Evolutionary conservation across 2,797 vertebrate genomes (phyloP).

Genomic region (Ptychadena robeensis): DNA sequence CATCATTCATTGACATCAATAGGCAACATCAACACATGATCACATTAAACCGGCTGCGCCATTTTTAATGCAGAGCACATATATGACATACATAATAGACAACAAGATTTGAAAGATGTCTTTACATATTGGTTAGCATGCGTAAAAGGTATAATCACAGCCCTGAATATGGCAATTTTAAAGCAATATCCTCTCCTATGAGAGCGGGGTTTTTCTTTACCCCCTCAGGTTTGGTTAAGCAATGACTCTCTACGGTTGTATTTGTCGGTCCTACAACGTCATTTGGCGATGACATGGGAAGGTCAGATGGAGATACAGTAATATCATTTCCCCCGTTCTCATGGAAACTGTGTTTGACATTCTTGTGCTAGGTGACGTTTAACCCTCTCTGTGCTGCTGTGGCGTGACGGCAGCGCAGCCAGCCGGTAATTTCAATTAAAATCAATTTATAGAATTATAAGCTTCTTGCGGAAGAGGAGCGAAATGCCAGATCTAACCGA

Average conservation of each 20-base stretch:
- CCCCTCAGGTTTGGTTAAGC: background rate
- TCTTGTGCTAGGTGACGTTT: background rate
- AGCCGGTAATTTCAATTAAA: background rate
- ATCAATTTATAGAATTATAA: background rate
- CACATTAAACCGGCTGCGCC: too few relatives aligned
- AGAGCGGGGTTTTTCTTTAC: background rate
- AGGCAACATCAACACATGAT: too few relatives aligned
- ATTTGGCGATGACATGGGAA: slow-evolving; percentile 15
- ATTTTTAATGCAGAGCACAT: too few relatives aligned
- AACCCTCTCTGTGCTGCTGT: slow-evolving; percentile 1
- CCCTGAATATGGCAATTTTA: too few relatives aligned
- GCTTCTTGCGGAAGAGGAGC: background rate
- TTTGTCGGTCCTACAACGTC: background rate
- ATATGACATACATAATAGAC: too few relatives aligned
- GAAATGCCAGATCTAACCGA: background rate
- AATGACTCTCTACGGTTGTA: background rate
- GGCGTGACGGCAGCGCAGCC: background rate
- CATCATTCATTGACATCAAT: too few relatives aligned
- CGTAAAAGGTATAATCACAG: too few relatives aligned
- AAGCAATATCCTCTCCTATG: too few relatives aligned
- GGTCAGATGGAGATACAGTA: slow-evolving; percentile 29
- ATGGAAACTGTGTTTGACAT: slow-evolving; percentile 43
- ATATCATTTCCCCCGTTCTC: slow-evolving; percentile 21
- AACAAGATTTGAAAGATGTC: too few relatives aligned
- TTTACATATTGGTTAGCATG: too few relatives aligned